A percentile compares a stretch with the other conserved stretches of the same genome.
These are phyloP conservation scores for Chelon labrosus DNA, from an alignment of 2,797 vertebrate species.

Conservation along the genomic window DNA sequence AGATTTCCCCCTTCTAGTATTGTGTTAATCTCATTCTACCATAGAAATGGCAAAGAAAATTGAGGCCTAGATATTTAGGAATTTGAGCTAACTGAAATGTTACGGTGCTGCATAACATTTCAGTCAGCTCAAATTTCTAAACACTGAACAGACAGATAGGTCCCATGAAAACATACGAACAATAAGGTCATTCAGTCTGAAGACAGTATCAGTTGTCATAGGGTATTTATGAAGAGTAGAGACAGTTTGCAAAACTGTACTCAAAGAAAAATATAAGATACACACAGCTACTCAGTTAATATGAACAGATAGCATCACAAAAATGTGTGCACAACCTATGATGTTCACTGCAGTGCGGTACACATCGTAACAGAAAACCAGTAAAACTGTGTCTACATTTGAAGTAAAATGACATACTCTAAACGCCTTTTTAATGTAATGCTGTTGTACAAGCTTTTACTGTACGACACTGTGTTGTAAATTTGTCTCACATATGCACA, in stretches of 20 bases:
- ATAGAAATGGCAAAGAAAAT: conserved; percentile 18
- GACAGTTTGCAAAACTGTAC: conserved; percentile 21
- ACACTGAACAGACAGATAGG: conserved; percentile 23
- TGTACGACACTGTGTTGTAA: conserved; percentile 8
- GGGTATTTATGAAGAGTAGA: conserved; percentile 19
- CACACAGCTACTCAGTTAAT: conserved; percentile 11
- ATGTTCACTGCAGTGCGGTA: not conserved
- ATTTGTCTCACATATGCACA: conserved; percentile 12
- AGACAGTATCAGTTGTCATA: conserved; percentile 26
- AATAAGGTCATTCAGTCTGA: conserved; percentile 52
- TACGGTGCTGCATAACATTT: not conserved
- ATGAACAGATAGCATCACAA: not conserved
- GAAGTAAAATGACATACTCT: conserved; percentile 2
- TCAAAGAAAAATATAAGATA: conserved; percentile 17
- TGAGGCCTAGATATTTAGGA: conserved; percentile 11
- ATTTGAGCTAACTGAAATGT: conserved; percentile 32
- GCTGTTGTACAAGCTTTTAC: conserved; percentile 1
- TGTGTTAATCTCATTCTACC: conserved; percentile 37
- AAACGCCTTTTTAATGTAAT: conserved; percentile 1
- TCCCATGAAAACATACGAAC: conserved; percentile 42
- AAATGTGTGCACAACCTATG: too few relatives aligned
- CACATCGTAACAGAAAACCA: not conserved
- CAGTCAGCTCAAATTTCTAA: too few relatives aligned
- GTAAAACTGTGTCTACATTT: not conserved
- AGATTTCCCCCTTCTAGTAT: conserved; percentile 42